Conservation (phyloP, 2,888 invertebrate species). For the Empis livida region DNA sequence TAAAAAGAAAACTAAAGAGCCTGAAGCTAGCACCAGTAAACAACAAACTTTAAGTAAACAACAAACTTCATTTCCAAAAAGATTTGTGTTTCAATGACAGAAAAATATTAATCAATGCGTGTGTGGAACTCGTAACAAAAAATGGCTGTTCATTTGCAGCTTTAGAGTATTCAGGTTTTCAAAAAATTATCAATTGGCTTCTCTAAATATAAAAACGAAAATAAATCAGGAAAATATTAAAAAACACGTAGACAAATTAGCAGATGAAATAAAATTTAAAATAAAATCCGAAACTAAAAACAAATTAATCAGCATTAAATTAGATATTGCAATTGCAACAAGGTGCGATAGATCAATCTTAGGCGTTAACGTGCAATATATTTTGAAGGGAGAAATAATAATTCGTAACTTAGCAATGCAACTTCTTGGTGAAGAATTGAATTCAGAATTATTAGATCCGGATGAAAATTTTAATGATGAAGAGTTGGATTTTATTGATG, state of each 20-base stretch:
- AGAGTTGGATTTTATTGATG: background rate
- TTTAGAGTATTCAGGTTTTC: constrained; percentile 6
- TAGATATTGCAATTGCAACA: background rate
- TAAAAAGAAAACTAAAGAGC: background rate
- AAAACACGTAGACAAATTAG: background rate
- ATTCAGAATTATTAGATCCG: background rate
- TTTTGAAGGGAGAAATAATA: constrained; percentile 5
- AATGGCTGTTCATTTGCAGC: constrained; percentile 7
- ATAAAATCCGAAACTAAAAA: constrained; percentile 1
- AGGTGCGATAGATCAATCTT: background rate
- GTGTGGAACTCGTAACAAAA: constrained; percentile 8
- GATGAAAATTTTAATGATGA: background rate
- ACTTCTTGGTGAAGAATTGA: background rate
- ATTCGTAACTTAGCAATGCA: constrained; percentile 5
- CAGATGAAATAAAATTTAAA: background rate
- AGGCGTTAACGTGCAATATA: constrained; percentile 7
- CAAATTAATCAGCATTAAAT: background rate
- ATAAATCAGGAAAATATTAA: constrained; percentile 1
- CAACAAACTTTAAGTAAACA: background rate
- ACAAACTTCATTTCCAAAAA: background rate
- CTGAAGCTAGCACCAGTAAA: background rate
- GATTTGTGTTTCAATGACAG: background rate
- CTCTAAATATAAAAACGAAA: constrained; percentile 1
- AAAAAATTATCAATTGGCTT: constrained; percentile 5
- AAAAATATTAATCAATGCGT: constrained; percentile 1